phyloP scores from a whole-genome alignment of 2,113 vertebrate genomes.

The Xiphophorus hellerii region DNA sequence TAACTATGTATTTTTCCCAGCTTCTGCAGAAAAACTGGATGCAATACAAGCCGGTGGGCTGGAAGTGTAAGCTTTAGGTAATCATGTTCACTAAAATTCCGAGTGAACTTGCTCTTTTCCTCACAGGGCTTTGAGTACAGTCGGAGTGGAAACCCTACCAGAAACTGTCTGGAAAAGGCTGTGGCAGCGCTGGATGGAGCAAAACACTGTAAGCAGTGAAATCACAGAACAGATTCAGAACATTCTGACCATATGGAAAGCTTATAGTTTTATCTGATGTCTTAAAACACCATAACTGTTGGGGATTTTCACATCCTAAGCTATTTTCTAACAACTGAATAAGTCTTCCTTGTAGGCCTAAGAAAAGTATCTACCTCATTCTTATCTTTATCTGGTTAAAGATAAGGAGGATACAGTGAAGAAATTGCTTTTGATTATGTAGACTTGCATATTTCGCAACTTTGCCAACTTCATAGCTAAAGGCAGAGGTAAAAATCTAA shows the following conservation, averaged over 20 bases:
- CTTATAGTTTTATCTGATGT: no score
- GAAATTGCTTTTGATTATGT: no score
- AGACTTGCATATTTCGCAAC: no score
- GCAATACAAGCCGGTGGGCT: no score
- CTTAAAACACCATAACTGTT: no score
- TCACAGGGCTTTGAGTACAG: conserved; percentile 90
- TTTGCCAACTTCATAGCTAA: no score
- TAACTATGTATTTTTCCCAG: no score
- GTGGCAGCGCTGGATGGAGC: conserved; percentile 90
- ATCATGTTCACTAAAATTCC: background rate
- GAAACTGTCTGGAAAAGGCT: conserved; percentile 88
- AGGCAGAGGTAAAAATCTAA: no score
- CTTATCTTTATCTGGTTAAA: background rate
- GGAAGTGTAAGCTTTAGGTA: no score
- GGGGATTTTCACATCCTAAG: background rate
- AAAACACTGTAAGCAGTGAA: conserved; percentile 85
- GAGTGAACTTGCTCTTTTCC: background rate
- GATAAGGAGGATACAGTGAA: no score
- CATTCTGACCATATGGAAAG: background rate
- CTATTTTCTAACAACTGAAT: background rate
- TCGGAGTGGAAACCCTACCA: conserved; percentile 92
- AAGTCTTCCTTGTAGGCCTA: background rate
- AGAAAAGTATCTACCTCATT: background rate
- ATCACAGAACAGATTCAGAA: background rate
- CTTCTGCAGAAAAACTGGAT: no score